These are phyloP conservation scores for Mus spicilegus DNA, from an alignment of 2,113 vertebrate species.

Conservation along the genomic window DNA sequence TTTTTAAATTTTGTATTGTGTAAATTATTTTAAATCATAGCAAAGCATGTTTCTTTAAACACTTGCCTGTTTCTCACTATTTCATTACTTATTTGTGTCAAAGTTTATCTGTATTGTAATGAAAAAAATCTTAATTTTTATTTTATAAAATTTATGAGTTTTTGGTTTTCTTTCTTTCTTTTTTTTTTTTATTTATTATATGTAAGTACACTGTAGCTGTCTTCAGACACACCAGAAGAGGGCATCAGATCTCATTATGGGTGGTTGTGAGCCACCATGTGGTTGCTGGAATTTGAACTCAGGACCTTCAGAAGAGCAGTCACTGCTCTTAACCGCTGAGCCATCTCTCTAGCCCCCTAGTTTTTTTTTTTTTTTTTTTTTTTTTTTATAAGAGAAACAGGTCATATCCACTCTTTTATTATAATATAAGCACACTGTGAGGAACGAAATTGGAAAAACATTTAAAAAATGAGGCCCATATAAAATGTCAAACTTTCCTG, in stretches of 20 bases:
- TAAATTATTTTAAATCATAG: not conserved
- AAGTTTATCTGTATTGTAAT: not conserved
- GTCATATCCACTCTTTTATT: conserved; percentile 26
- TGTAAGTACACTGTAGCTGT: too few relatives aligned
- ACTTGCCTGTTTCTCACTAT: not conserved
- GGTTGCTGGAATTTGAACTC: too few relatives aligned
- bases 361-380: conserved; percentile 29
- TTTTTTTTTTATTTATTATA: too few relatives aligned
- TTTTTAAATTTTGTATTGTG: not conserved
- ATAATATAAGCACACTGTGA: conserved; percentile 72
- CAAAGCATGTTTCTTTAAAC: conserved; percentile 3
- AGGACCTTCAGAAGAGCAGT: too few relatives aligned
- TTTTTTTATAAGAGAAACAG: not conserved
- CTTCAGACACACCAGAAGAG: too few relatives aligned
- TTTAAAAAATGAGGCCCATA: conserved; percentile 80
- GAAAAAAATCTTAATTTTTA: not conserved
- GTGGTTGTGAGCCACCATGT: too few relatives aligned
- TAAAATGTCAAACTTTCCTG: conserved; percentile 70
- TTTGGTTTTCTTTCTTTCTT: not conserved
- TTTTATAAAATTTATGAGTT: conserved; percentile 12
- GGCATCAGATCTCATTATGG: too few relatives aligned
- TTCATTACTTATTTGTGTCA: not conserved
- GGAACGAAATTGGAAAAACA: conserved; percentile 79
- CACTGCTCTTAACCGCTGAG: too few relatives aligned
- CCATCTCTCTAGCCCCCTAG: not conserved